Percentiles rank a stretch among this genome's conserved stretches.
Evolutionary conservation across 2,797 vertebrate genomes (phyloP).

Genomic region (Cyprinodon diabolis): DNA sequence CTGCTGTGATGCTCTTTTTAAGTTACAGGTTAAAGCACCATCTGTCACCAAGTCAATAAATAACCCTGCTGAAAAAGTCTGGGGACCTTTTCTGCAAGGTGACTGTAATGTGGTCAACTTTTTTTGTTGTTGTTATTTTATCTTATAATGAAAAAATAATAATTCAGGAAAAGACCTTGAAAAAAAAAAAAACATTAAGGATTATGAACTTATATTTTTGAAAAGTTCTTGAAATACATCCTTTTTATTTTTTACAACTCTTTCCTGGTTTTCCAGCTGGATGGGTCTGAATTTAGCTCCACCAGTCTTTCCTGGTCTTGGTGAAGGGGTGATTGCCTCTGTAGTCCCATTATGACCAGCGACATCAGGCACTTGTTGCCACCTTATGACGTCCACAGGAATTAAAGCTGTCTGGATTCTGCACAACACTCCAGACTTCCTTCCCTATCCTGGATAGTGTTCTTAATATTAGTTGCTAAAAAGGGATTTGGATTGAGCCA

Average conservation of each 20-base stretch:
- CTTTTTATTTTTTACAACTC: too few species aligned
- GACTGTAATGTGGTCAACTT: not conserved
- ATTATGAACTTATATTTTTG: not conserved
- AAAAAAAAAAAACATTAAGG: not conserved
- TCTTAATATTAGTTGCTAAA: too few species aligned
- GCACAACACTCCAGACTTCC: too few species aligned
- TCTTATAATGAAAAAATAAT: not conserved
- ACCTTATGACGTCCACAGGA: too few species aligned
- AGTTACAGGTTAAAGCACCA: conserved; percentile 63
- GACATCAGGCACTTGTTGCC: too few species aligned
- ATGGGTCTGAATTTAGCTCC: not conserved
- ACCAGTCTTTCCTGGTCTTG: not conserved
- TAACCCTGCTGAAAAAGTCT: conserved; percentile 19
- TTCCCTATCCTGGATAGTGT: too few species aligned
- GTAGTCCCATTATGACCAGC: too few species aligned
- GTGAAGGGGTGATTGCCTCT: not conserved
- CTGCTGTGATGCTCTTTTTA: conserved; percentile 60
- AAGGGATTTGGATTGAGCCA: too few species aligned
- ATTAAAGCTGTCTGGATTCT: too few species aligned
- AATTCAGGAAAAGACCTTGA: too few species aligned
- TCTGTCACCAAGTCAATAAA: conserved; percentile 60
- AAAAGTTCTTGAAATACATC: not conserved
- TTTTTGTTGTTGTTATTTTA: not conserved
- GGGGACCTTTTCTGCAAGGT: conserved; percentile 8
- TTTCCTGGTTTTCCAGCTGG: not conserved